These are phyloP conservation scores for Microtus ochrogaster DNA, from an alignment of 2,113 vertebrate species.

Conservation along the genomic window DNA sequence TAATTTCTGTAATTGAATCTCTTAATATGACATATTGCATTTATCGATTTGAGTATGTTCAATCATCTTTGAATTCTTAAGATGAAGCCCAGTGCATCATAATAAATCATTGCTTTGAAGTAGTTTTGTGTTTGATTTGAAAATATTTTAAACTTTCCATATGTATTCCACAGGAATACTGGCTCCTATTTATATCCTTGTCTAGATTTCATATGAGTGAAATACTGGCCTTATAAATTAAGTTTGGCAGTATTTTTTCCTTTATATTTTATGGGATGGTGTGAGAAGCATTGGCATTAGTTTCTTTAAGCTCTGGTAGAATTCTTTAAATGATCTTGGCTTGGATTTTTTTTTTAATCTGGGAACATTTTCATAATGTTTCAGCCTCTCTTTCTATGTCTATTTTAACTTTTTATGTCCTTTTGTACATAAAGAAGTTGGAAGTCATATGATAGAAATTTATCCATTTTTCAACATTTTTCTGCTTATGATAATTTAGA, in stretches of 20 bases:
- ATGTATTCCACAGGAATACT: background rate
- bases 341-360: background rate
- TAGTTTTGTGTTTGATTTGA: background rate
- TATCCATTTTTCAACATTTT: background rate
- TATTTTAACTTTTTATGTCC: background rate
- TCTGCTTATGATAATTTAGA: background rate
- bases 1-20: background rate
- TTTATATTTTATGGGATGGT: background rate
- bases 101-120: background rate
- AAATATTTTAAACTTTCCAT: background rate
- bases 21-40: background rate
- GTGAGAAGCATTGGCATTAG: background rate
- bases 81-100: background rate
- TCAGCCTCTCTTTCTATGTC: background rate
- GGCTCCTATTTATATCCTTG: background rate
- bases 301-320: background rate
- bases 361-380: background rate
- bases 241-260: background rate
- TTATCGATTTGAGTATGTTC: background rate
- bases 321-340: background rate
- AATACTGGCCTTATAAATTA: background rate
- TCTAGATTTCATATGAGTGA: background rate
- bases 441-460: background rate
- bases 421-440: background rate
- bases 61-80: background rate